These are phyloP conservation scores for Lampris incognitus DNA, from an alignment of 2,113 vertebrate genomes.

Conservation along the genomic window DNA sequence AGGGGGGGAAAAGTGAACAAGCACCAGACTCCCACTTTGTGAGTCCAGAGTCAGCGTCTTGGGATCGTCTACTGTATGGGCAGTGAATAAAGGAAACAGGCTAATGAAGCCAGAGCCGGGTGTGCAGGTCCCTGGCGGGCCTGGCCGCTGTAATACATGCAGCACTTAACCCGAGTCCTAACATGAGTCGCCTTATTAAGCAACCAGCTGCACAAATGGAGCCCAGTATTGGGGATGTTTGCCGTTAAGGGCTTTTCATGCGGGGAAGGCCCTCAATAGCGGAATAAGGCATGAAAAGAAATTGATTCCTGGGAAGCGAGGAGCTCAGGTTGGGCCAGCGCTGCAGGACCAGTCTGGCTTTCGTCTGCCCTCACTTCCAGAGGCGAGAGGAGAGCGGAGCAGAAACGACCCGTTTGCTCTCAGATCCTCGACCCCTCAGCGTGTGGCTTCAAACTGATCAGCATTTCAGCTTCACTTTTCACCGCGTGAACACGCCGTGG, in stretches of 20 bases:
- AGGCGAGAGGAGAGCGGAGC: slow-evolving; percentile 7
- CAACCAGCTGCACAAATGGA: slow-evolving; percentile 53
- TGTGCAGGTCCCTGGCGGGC: slow-evolving; percentile 40
- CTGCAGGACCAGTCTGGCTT: slow-evolving; percentile 36
- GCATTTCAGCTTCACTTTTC: no score
- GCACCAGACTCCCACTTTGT: slow-evolving; percentile 1
- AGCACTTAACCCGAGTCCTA: slow-evolving; percentile 60
- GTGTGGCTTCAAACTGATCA: background rate
- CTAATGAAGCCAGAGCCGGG: slow-evolving; percentile 25
- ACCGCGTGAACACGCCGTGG: no score
- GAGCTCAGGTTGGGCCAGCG: slow-evolving; percentile 36
- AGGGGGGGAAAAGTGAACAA: slow-evolving; percentile 7
- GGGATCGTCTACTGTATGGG: slow-evolving; percentile 21
- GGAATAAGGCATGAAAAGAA: slow-evolving; percentile 29
- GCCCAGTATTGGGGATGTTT: slow-evolving; percentile 23
- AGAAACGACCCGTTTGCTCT: background rate
- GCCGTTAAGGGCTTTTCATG: slow-evolving; percentile 33
- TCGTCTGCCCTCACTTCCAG: slow-evolving; percentile 40
- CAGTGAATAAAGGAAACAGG: slow-evolving; percentile 34
- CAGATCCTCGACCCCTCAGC: background rate
- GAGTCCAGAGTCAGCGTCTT: slow-evolving; percentile 13
- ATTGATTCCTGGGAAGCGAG: slow-evolving; percentile 45
- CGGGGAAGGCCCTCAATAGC: slow-evolving; percentile 10
- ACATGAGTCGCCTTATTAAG: slow-evolving; percentile 53
- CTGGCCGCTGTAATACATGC: slow-evolving; percentile 48